These are phyloP conservation scores for Drosophila lutescens DNA, from an alignment of 2,888 invertebrate genomes.

Conservation along the genomic window DNA sequence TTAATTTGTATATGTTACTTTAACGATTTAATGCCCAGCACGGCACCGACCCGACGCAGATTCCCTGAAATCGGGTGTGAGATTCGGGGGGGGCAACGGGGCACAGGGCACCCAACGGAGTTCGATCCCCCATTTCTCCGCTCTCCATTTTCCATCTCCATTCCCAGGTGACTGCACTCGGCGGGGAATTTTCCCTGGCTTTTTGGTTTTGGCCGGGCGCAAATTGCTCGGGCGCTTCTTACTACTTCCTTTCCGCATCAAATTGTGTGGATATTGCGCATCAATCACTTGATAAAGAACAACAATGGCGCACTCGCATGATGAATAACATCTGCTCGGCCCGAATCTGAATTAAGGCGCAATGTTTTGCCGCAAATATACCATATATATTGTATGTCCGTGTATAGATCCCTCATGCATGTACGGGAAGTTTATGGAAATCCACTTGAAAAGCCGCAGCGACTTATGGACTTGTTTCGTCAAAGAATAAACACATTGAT, in stretches of 20 bases:
- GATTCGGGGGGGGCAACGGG: conserved; percentile 4
- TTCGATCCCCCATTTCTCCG: conserved; percentile 42
- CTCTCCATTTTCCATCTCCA: background rate
- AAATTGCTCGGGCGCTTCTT: conserved; percentile 37
- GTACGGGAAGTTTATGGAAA: conserved; percentile 50
- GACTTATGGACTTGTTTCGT: conserved; percentile 51
- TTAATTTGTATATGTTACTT: conserved; percentile 76
- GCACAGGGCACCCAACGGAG: conserved; percentile 30
- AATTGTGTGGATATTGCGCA: conserved; percentile 74
- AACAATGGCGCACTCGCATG: conserved; percentile 68
- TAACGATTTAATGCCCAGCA: conserved; percentile 71
- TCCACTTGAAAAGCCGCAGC: conserved; percentile 62
- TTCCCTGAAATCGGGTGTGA: conserved; percentile 7
- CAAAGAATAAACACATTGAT: conserved; percentile 50
- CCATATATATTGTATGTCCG: conserved; percentile 9
- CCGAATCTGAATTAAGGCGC: conserved; percentile 55
- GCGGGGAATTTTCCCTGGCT: conserved; percentile 20
- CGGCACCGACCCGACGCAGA: conserved; percentile 42
- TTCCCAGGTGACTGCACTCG: conserved; percentile 69
- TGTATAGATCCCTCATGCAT: background rate
- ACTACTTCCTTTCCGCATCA: conserved; percentile 68
- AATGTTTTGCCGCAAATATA: conserved; percentile 62
- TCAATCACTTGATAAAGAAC: conserved; percentile 71
- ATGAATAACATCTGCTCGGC: conserved; percentile 66
- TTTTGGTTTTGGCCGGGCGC: conserved; percentile 29